phyloP scores from a whole-genome alignment of 1,140 invertebrate genomes.

The Zaprionus africanus region DNA sequence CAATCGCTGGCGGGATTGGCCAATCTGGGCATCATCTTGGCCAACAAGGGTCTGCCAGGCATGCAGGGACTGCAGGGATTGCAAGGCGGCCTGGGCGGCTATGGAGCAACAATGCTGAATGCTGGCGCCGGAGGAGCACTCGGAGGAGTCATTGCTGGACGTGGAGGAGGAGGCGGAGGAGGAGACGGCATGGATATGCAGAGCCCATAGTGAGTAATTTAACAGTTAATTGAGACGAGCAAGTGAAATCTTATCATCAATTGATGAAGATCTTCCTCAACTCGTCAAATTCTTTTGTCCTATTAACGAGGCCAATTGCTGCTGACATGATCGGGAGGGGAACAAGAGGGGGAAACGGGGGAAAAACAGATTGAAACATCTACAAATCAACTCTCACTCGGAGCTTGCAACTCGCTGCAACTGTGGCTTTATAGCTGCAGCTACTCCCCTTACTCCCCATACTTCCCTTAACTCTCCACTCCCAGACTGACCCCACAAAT shows the following conservation, averaged over 20 bases:
- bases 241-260: slow-evolving; percentile 72
- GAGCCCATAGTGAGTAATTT: slow-evolving; percentile 66
- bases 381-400: slow-evolving; percentile 57
- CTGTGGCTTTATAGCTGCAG: neutral
- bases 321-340: slow-evolving; percentile 25
- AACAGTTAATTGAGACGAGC: slow-evolving; percentile 36
- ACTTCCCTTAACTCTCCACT: slow-evolving; percentile 7
- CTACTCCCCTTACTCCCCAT: neutral
- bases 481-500: slow-evolving; percentile 19
- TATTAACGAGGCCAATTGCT: slow-evolving; percentile 55
- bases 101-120: slow-evolving; percentile 53
- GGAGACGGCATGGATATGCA: slow-evolving; percentile 63
- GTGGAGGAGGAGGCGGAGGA: slow-evolving; percentile 36
- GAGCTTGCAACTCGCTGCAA: slow-evolving; percentile 14
- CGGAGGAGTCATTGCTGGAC: neutral
- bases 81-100: slow-evolving; percentile 48
- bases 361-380: slow-evolving; percentile 56
- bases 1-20: slow-evolving; percentile 72
- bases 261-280: slow-evolving; percentile 65
- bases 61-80: slow-evolving; percentile 30
- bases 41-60: slow-evolving; percentile 49
- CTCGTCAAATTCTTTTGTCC: slow-evolving; percentile 71
- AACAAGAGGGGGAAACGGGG: neutral
- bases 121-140: slow-evolving; percentile 16
- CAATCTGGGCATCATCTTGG: slow-evolving; percentile 70